Base-by-base conservation (phyloP, 2,113 vertebrate species). In the Leptodactylus fuscus region DNA sequence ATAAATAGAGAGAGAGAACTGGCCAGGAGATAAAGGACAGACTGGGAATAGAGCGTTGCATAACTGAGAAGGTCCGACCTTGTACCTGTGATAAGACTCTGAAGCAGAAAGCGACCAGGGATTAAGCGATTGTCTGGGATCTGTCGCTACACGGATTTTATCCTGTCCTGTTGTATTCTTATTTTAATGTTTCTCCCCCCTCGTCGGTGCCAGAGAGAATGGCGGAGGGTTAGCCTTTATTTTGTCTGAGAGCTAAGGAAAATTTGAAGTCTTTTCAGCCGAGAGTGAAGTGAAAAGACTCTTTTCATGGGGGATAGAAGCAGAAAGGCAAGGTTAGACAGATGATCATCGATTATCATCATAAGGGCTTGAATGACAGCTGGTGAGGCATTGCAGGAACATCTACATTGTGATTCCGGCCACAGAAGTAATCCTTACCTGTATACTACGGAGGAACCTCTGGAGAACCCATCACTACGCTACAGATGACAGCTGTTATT, bases 61-160 rank as follows among this genome's bases (percentile, higher is more conserved):
- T 36, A 86, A 81, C 36, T 18, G 24, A 86, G 38, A 86, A 81
- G 77, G 62, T 81, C 84, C 77, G 77, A 86, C 84, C 84, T 86
- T 86, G 84, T 86, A 81, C 84, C 84, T 81, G 67, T 24, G 84
- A 86, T 86, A 86, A 86, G 84, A 86, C 62, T 85, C 62, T 71
- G 75, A 65, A 60, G 76, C 51, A 60, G 76, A 79, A 78, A 81
- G 76, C 84, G 46, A 73, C 76, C 67, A 6, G 84, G 84, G 84
- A 86, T 60, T 86, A 86, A 73, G 62, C 38, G 65, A 86, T 86
- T 86, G 84, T 86, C 76, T 86, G 84, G 36, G 34, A 55, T 86
- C 48, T 86, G 84, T 60, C 69, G n/a, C 65, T 80, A 86, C 84
- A 86, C 51, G 22, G 67, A 58, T 80, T 81, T 86, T 81, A 81